A percentile compares a stretch with the other conserved stretches of the same genome.
Conservation (phyloP, 2,113 vertebrate species). For the rat (Rattus norvegicus) region GRCr8 NC_086032.1:13401501-13402000, state of each 20-base stretch:
- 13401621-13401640: no score
- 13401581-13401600: background rate
- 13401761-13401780: background rate
- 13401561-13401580: no score
- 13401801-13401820: background rate
- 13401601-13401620: no score
- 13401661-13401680: background rate
- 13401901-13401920: background rate
- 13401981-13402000: background rate
- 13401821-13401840: background rate
- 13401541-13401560: background rate
- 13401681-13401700: background rate
- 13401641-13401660: accelerated
- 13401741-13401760: background rate
- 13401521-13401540: background rate
- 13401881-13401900: background rate
- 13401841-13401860: background rate
- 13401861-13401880: no score
- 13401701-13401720: background rate
- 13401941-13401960: background rate
- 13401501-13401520: background rate
- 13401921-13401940: background rate
- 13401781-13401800: background rate
- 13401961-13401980: background rate
- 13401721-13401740: background rate